Conservation (phyloP, 2,888 invertebrate genomes). For the Brenthis hecate region DNA sequence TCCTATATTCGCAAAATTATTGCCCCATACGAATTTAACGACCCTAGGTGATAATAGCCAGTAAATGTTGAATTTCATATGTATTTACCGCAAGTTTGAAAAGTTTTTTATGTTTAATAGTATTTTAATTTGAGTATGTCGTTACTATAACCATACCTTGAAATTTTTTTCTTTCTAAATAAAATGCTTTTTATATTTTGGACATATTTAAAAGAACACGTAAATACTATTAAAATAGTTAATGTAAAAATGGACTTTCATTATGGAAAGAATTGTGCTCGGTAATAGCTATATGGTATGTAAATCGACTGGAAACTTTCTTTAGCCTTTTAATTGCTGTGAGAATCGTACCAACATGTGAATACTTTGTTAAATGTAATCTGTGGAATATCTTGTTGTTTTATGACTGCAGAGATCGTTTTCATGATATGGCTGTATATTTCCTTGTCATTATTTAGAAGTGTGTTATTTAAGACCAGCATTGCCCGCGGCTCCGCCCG, state of each 20-base stretch:
- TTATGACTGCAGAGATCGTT: neutral
- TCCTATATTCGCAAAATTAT: no score
- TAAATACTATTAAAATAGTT: conserved; percentile 7
- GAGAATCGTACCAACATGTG: conserved; percentile 26
- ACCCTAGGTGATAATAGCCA: no score
- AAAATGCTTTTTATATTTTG: neutral
- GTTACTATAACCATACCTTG: no score
- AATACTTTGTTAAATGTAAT: conserved; percentile 20
- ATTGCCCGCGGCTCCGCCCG: no score
- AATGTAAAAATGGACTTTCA: conserved; percentile 26
- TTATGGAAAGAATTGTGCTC: conserved; percentile 24
- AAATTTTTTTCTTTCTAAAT: neutral
- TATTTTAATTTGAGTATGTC: no score
- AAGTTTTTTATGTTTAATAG: no score
- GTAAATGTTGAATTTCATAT: no score
- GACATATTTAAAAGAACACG: neutral
- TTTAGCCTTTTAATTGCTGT: conserved; percentile 32
- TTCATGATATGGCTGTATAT: neutral
- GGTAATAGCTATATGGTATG: conserved; percentile 31
- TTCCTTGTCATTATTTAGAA: conserved; percentile 1
- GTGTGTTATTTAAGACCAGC: neutral
- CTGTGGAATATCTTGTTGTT: conserved; percentile 10
- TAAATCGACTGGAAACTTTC: conserved; percentile 35
- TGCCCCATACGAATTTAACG: no score
- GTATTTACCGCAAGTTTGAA: no score